phyloP scores from a whole-genome alignment of 2,797 vertebrate genomes.

The Phaenicophaeus curvirostris region DNA sequence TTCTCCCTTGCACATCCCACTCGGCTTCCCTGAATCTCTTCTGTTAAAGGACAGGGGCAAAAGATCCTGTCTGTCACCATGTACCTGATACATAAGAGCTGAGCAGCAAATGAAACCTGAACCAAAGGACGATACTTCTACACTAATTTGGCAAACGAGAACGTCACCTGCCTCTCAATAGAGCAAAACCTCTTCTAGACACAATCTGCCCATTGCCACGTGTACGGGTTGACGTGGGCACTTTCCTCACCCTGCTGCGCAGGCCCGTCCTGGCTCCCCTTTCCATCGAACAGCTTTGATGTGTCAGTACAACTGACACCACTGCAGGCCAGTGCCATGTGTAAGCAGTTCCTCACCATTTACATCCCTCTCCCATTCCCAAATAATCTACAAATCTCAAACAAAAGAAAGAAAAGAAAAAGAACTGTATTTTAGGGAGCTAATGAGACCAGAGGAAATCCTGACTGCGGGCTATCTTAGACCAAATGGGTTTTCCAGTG shows the following conservation, averaged over 20 bases:
- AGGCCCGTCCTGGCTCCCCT: background rate
- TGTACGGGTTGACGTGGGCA: accelerated
- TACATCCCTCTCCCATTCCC: background rate
- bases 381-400: background rate
- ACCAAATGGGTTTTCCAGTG: background rate
- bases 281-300: background rate
- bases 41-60: background rate
- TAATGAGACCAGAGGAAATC: background rate
- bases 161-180: background rate
- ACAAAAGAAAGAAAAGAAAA: background rate
- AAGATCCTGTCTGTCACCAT: background rate
- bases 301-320: background rate
- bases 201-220: background rate
- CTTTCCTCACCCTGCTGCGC: background rate
- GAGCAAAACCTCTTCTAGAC: background rate
- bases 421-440: background rate
- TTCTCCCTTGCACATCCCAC: background rate
- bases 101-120: background rate
- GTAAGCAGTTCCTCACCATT: background rate
- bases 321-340: background rate
- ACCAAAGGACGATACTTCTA: background rate
- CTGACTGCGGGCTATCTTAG: background rate
- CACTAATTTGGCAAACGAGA: background rate
- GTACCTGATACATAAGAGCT: background rate
- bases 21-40: background rate